Evolutionary conservation across 2,797 vertebrate species (phyloP).

Genomic region (Selene dorsalis): DNA sequence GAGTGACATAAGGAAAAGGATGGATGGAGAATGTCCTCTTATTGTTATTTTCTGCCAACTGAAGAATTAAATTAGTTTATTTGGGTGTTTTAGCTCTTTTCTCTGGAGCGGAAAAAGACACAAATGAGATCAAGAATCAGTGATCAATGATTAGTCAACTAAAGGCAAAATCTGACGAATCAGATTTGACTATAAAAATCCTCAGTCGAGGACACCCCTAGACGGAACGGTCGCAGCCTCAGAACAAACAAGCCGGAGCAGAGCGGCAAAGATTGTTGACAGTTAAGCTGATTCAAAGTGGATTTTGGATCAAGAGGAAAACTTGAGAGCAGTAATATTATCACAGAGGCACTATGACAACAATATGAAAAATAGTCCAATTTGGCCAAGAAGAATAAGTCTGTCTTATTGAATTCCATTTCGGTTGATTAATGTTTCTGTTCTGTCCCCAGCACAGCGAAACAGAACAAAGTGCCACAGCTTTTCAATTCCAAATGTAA

Average conservation of each 20-base stretch:
- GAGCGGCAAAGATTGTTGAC: slow-evolving; percentile 41
- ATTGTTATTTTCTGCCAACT: too few species aligned
- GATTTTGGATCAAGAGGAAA: slow-evolving; percentile 65
- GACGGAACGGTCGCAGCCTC: slow-evolving; percentile 1
- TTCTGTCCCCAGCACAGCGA: slow-evolving; percentile 24
- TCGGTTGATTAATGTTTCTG: slow-evolving; percentile 67
- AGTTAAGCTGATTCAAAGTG: slow-evolving; percentile 55
- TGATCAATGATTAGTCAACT: too few species aligned
- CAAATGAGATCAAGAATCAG: too few species aligned
- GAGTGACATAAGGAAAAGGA: too few species aligned
- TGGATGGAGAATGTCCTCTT: too few species aligned
- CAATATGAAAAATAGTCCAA: slow-evolving; percentile 67
- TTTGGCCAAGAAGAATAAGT: slow-evolving; percentile 53
- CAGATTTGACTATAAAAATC: too few species aligned
- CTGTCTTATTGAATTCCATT: slow-evolving; percentile 68
- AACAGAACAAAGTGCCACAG: slow-evolving; percentile 31
- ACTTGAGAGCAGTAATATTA: slow-evolving; percentile 36
- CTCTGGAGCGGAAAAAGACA: too few species aligned
- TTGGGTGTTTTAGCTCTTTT: too few species aligned
- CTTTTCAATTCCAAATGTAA: slow-evolving; percentile 71
- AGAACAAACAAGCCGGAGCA: slow-evolving; percentile 40
- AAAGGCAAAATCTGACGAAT: too few species aligned
- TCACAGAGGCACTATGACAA: slow-evolving; percentile 52
- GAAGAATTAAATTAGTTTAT: too few species aligned
- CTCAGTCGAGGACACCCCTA: too few species aligned